Base-by-base conservation (phyloP, 2,888 invertebrate genomes). In the Sisyra nigra region DNA sequence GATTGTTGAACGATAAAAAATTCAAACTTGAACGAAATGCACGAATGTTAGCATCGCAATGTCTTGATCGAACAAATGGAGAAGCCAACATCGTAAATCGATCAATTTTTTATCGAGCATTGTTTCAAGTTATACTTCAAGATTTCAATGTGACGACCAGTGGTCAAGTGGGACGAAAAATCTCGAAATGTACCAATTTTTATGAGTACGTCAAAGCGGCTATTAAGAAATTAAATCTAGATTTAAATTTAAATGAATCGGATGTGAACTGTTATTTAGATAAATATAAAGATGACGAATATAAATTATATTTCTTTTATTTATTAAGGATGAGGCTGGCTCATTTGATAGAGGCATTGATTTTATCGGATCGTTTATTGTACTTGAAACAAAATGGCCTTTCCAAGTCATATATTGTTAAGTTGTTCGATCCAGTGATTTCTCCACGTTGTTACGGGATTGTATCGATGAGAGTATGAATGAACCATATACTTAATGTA, bases 31-130 rank as follows among this genome's bases (percentile, higher is more conserved):
- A 84, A 0, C 67, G 82, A 38, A 85, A 84, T 58, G 84, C 86
- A 1, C 71, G 87, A 46, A 91, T 91, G 85, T 59, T 91, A 32
- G 84, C 87, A 0, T 77, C 84, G 0, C 91, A 92, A 57, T 80
- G 86, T 0, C 65, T 83, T n/a, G 80, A 85, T 48, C 67, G 87
- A 48, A 75, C 80, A 34, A 58, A 70, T 29, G 66, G 45, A 68
- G 76, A 53, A 46, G 75, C 35, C n/a, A 9, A 4, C 3, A 8
- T 3, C 42, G 76, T 83, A 0, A 67, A 72, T 31, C 69, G 67
- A 43, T 74, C 80, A 6, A 65, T 91, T 35, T 77, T 79, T 51
- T 85, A 83, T 54, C 69, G 92, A 49, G 80, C 88, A 1, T 53
- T 89, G 30, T 65, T 92, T 7, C 79, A 87, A 68, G 67, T 79